Conservation (phyloP, 2,797 vertebrate species). For the Tinamus major region DNA sequence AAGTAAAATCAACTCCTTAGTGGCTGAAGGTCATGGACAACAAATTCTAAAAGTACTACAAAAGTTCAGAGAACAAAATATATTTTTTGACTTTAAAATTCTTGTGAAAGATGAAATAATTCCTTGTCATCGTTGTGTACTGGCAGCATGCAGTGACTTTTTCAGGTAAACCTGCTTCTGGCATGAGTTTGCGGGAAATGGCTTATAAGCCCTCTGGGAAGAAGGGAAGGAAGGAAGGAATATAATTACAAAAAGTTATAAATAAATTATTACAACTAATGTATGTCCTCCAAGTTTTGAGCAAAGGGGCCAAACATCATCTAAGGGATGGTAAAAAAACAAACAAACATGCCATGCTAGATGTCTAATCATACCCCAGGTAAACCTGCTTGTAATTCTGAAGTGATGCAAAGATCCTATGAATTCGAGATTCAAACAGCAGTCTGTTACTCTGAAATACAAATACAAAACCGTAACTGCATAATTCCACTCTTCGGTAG, state of each 20-base stretch:
- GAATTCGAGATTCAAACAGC: background rate
- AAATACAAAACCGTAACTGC: background rate
- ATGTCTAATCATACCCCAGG: background rate
- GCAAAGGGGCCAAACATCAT: background rate
- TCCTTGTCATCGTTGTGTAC: slow-evolving; percentile 94
- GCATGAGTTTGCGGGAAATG: background rate
- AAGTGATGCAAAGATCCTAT: background rate
- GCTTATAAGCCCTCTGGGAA: background rate
- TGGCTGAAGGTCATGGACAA: slow-evolving; percentile 90
- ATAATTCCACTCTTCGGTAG: background rate
- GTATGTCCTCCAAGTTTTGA: background rate
- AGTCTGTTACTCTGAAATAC: background rate
- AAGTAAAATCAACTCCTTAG: slow-evolving; percentile 82
- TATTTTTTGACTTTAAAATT: slow-evolving; percentile 94
- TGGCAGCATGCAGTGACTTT: slow-evolving; percentile 97
- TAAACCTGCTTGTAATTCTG: background rate
- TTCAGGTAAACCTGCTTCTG: slow-evolving; percentile 86
- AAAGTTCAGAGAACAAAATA: slow-evolving; percentile 89
- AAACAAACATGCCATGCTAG: background rate
- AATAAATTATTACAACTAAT: background rate
- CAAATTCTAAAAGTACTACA: slow-evolving; percentile 89
- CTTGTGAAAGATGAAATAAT: slow-evolving; percentile 87
- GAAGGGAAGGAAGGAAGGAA: background rate
- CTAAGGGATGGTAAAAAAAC: background rate
- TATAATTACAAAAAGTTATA: background rate